These are phyloP conservation scores for Cosmia trapezina DNA, from an alignment of 2,888 invertebrate genomes.

Conservation along the genomic window DNA sequence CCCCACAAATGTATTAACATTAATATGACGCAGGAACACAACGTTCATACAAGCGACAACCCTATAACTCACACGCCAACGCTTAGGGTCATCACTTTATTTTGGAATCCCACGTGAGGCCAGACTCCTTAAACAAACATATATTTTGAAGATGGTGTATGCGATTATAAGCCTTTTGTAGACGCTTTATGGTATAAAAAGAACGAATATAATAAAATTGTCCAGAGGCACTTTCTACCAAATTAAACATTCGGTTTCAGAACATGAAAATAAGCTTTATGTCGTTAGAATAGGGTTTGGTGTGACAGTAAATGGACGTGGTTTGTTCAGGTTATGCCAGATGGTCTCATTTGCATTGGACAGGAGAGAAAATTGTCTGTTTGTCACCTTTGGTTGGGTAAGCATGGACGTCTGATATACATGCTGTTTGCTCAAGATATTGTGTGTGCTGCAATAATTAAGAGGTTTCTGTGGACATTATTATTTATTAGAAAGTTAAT, in stretches of 20 bases:
- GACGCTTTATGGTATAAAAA: constrained; percentile 18
- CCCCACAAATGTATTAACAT: constrained; percentile 58
- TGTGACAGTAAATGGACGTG: constrained; percentile 34
- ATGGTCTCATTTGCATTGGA: constrained; percentile 83
- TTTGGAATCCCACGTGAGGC: constrained; percentile 79
- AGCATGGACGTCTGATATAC: constrained; percentile 64
- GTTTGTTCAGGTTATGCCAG: constrained; percentile 69
- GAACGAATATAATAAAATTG: constrained; percentile 44
- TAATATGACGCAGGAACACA: constrained; percentile 61
- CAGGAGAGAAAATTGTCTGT: constrained; percentile 82
- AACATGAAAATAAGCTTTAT: constrained; percentile 57
- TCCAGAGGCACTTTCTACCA: constrained; percentile 31
- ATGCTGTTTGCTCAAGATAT: constrained; percentile 48
- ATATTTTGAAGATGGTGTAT: not conserved
- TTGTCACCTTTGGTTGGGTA: constrained; percentile 78
- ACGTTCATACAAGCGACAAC: constrained; percentile 71
- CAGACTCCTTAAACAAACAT: constrained; percentile 61
- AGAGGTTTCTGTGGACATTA: constrained; percentile 27
- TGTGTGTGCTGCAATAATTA: constrained; percentile 58
- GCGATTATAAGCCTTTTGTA: constrained; percentile 44
- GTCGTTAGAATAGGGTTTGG: constrained; percentile 15
- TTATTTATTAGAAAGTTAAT: constrained; percentile 26
- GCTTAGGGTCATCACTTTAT: constrained; percentile 82
- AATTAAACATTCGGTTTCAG: constrained; percentile 13
- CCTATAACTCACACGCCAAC: constrained; percentile 76